phyloP scores from a whole-genome alignment of 2,113 vertebrate species.

The Trematocara variabile region DNA sequence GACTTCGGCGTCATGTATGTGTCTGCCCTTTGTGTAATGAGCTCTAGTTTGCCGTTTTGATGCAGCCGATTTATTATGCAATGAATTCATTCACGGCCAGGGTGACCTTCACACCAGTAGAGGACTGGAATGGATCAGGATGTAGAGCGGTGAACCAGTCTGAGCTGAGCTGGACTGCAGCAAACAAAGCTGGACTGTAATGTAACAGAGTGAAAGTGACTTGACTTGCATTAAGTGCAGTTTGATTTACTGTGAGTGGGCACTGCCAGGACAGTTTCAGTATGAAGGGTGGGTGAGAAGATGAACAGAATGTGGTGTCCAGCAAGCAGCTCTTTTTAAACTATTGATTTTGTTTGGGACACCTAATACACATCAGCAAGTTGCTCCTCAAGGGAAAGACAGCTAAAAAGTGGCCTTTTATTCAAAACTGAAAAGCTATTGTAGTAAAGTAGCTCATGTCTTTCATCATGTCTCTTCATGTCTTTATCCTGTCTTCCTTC shows the following conservation, averaged over 20 bases:
- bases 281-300: background rate
- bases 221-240: background rate
- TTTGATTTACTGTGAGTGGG: background rate
- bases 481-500: background rate
- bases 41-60: background rate
- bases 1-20: background rate
- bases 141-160: background rate
- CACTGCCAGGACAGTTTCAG: background rate
- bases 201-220: background rate
- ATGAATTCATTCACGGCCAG: background rate
- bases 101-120: background rate
- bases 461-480: background rate
- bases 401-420: background rate
- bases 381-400: background rate
- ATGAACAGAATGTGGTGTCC: background rate
- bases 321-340: background rate
- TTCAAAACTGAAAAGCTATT: background rate
- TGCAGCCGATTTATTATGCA: background rate
- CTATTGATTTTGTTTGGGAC: background rate
- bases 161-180: background rate
- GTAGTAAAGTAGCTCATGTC: background rate
- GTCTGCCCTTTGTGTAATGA: conserved; percentile 18
- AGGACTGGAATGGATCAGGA: background rate
- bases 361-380: background rate
- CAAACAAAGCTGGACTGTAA: background rate